Base-by-base conservation (phyloP, 2,113 vertebrate species). In the Aplodontia rufa region DNA sequence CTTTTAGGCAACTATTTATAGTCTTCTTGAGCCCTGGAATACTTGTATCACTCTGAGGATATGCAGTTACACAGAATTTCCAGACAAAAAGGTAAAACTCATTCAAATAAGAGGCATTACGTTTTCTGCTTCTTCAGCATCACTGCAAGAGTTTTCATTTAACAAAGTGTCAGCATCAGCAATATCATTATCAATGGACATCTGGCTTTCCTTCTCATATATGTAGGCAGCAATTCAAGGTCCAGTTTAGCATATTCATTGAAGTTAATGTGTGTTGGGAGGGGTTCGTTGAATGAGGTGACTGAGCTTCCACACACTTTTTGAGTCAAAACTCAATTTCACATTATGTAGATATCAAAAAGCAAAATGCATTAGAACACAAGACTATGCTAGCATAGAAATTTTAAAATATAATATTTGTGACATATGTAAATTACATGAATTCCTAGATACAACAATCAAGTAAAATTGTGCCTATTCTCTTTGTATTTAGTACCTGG, bases 41-140 rank as follows among this genome's bases (percentile, higher is more conserved):
- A 71, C 81, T 88, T 94, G 47, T 0, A 74, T 51, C 32, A 97
- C 78, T 87, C 71, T 90, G 95, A 97, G 37, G 74, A 94, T 96
- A 95, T 85, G 97, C 93, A 82, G 32, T 88, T 69, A 1, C 20
- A 5, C 28, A 68, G 2, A 37, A 71, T 96, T 96, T 96, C 89
- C 37, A 28, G 62, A 95, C 94, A 93, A 97, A 98, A 98, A 97
- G 87, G 95, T 93, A 96, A 97, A 98, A 89, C 47, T 92, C 91
- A 76, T 97, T 97, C 96, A 87, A 97, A 97, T 68, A 93, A 91
- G 72, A 93, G 74, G 87, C 90, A 86, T 91, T 17, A 51, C 28
- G 1, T 83, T 97, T 97, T 96, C 96, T 98, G 97, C 97, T 96
- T 95, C 95, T 96, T 98, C 98, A 98, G 98, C 97, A 97, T 79